Evolutionary conservation across 1,140 invertebrate genomes (phyloP).

Genomic region (Popillia japonica): DNA sequence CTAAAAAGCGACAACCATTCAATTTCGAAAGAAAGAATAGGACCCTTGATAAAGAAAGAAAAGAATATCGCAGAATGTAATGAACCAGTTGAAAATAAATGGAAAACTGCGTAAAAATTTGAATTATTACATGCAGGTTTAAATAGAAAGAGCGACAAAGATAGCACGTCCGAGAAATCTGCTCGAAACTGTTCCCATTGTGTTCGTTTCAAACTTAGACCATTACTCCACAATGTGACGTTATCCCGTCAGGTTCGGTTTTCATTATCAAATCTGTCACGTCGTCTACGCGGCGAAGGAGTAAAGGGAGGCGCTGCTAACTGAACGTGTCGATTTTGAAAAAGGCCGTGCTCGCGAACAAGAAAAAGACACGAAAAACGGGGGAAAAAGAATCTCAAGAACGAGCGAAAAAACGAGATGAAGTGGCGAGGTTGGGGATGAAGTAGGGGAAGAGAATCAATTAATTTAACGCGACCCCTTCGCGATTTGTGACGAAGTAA

Average conservation of each 20-base stretch:
- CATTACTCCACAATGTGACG: slow-evolving; percentile 6
- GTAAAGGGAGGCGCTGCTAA: not conserved
- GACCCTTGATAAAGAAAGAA: too few species aligned
- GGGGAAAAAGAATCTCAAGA: not conserved
- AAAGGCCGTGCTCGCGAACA: not conserved
- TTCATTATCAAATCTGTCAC: slow-evolving; percentile 10
- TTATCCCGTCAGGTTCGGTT: not conserved
- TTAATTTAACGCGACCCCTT: not conserved
- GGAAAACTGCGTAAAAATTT: not conserved
- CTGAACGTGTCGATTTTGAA: slow-evolving; percentile 14
- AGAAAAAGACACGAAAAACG: not conserved
- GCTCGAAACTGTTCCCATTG: slow-evolving; percentile 4
- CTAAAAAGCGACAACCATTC: too few species aligned
- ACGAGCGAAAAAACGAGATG: not conserved
- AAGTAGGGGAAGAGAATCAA: not conserved
- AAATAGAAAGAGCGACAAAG: not conserved
- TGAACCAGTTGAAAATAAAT: not conserved
- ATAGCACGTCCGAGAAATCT: too few species aligned
- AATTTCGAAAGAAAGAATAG: too few species aligned
- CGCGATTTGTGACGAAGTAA: not conserved
- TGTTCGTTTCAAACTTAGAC: slow-evolving; percentile 5
- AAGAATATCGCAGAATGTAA: not conserved
- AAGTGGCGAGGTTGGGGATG: not conserved
- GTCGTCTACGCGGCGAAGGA: not conserved
- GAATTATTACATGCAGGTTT: not conserved